Conservation (phyloP, 1,140 invertebrate species). For the Zaprionus ghesquierei region DNA sequence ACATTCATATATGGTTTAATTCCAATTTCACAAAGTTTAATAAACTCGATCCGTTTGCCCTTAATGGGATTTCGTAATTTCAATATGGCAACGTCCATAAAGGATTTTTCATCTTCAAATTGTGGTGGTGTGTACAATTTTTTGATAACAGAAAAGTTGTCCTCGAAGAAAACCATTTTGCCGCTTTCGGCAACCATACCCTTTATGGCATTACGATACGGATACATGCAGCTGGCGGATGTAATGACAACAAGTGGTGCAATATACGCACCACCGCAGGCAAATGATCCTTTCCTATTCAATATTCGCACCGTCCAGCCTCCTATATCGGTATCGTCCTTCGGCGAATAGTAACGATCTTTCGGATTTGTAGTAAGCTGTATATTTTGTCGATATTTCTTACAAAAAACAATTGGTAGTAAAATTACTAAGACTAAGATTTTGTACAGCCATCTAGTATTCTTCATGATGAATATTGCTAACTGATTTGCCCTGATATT, state of each 20-base stretch:
- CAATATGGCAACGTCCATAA: conserved; percentile 39
- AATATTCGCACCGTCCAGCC: conserved; percentile 38
- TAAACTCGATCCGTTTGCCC: conserved; percentile 18
- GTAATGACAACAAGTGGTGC: conserved; percentile 34
- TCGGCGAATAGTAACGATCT: conserved; percentile 3
- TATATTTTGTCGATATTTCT: not conserved
- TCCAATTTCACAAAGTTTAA: not conserved
- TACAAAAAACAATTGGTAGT: not conserved
- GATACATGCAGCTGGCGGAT: conserved; percentile 37
- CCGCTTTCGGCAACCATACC: not conserved
- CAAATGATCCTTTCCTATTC: conserved; percentile 20
- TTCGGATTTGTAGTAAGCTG: not conserved
- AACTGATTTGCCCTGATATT: not conserved
- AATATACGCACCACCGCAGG: conserved; percentile 40
- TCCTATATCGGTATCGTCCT: not conserved
- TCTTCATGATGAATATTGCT: not conserved
- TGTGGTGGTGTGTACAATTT: conserved; percentile 1
- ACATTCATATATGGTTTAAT: not conserved
- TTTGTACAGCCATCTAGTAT: not conserved
- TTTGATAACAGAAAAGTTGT: conserved; percentile 23
- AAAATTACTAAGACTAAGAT: not conserved
- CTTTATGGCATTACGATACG: not conserved
- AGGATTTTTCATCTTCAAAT: not conserved
- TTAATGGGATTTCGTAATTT: conserved; percentile 7
- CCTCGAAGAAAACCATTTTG: not conserved